Conservation (phyloP, 2,113 vertebrate genomes). For the Cinclus mexicanus region DNA sequence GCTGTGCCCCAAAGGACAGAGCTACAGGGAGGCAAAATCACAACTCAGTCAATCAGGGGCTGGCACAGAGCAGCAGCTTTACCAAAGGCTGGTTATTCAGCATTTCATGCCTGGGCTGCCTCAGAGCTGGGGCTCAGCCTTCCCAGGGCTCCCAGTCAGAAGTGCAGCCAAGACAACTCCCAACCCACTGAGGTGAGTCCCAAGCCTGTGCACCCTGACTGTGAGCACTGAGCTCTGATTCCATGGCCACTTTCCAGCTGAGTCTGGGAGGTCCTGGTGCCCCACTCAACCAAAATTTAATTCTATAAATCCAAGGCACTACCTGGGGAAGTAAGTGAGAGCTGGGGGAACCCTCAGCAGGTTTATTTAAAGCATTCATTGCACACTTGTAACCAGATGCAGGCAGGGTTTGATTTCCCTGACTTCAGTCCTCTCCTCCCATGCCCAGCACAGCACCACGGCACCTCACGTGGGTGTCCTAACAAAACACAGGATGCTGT, state of each 20-base stretch:
- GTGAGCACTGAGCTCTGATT: not conserved
- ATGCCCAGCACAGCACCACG: not conserved
- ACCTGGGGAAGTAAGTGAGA: not conserved
- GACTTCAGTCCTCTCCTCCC: not conserved
- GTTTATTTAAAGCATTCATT: not conserved
- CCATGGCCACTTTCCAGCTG: not conserved
- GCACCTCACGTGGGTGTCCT: not conserved
- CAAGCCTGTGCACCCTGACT: accelerated
- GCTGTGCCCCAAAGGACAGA: not conserved
- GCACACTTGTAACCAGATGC: not conserved
- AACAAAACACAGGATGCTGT: not conserved
- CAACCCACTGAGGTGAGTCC: accelerated
- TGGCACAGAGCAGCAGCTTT: not conserved
- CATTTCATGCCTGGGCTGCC: not conserved
- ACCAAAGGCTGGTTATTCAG: not conserved
- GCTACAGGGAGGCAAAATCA: not conserved
- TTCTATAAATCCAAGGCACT: not conserved
- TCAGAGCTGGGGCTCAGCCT: not conserved
- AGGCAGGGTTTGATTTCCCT: not conserved
- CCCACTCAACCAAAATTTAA: accelerated
- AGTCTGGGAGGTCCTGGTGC: not conserved
- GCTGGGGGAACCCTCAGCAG: not conserved
- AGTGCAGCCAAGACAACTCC: not conserved
- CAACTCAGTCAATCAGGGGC: accelerated
- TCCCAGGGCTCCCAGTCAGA: not conserved